Percentiles rank a stretch among this genome's conserved stretches.
phyloP scores from a whole-genome alignment of 2,113 vertebrate genomes.

The Himantopus leucocephalus region DNA sequence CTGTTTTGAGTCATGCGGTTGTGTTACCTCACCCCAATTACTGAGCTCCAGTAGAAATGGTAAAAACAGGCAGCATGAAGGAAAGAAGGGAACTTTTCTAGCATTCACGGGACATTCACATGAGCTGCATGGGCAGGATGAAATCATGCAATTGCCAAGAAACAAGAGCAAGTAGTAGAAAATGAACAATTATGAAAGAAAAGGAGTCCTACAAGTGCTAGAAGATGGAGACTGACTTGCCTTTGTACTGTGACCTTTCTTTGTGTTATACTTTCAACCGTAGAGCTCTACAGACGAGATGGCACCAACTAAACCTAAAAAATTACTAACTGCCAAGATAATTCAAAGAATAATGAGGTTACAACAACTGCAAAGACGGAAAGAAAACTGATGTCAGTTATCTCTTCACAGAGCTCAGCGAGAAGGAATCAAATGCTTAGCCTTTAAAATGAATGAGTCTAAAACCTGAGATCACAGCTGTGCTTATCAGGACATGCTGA shows the following conservation, averaged over 20 bases:
- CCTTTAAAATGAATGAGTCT: constrained; percentile 41
- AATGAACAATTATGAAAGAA: constrained; percentile 42
- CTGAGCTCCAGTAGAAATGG: constrained; percentile 25
- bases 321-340: constrained; percentile 58
- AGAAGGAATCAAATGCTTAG: constrained; percentile 44
- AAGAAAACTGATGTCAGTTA: constrained; percentile 55
- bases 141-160: constrained; percentile 48
- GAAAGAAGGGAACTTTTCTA: constrained; percentile 49
- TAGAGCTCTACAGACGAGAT: constrained; percentile 62
- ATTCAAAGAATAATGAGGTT: constrained; percentile 69
- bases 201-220: constrained; percentile 18
- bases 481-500: constrained; percentile 25
- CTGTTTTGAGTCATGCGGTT: constrained; percentile 55
- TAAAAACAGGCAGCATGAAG: constrained; percentile 44
- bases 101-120: constrained; percentile 54
- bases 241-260: constrained; percentile 40
- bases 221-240: not conserved
- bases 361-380: constrained; percentile 38
- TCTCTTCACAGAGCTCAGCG: constrained; percentile 1
- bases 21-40: constrained; percentile 57
- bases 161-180: constrained; percentile 49
- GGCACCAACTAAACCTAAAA: constrained; percentile 66
- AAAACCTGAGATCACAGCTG: constrained; percentile 2
- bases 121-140: constrained; percentile 45
- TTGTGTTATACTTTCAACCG: constrained; percentile 11